phyloP scores from a whole-genome alignment of 35 echinoderm and acorn worm species.

The Strongylocentrotus purpuratus region DNA sequence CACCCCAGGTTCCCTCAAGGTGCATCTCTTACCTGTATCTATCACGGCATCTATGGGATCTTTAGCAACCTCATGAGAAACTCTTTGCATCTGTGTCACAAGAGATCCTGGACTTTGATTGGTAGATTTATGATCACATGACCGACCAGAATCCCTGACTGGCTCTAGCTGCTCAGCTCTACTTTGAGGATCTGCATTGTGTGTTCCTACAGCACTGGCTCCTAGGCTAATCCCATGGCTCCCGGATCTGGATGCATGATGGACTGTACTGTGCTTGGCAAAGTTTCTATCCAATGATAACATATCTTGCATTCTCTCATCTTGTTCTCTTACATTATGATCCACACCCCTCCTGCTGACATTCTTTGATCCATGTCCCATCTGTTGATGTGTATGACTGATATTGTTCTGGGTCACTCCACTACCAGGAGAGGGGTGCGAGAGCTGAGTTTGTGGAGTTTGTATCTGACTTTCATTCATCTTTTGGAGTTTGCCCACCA shows the following conservation, averaged over 20 bases:
- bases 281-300: background rate
- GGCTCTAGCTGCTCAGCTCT: background rate
- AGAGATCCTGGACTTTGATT: background rate
- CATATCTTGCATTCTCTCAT: background rate
- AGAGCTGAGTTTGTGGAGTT: background rate
- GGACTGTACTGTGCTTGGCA: background rate
- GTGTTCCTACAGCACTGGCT: background rate
- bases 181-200: background rate
- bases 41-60: background rate
- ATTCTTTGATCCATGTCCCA: background rate
- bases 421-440: background rate
- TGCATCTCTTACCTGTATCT: background rate
- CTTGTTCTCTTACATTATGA: background rate
- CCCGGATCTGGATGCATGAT: background rate
- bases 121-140: background rate
- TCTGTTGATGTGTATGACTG: background rate
- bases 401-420: background rate
- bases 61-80: background rate
- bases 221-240: background rate
- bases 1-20: too few species aligned
- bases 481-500: constrained; percentile 30
- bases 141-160: constrained; percentile 32
- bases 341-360: background rate
- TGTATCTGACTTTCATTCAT: constrained; percentile 45
- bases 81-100: constrained; percentile 33